Percentiles rank a stretch among this genome's conserved stretches.
phyloP scores from a whole-genome alignment of 2,113 vertebrate species.

The Hippolais icterina region DNA sequence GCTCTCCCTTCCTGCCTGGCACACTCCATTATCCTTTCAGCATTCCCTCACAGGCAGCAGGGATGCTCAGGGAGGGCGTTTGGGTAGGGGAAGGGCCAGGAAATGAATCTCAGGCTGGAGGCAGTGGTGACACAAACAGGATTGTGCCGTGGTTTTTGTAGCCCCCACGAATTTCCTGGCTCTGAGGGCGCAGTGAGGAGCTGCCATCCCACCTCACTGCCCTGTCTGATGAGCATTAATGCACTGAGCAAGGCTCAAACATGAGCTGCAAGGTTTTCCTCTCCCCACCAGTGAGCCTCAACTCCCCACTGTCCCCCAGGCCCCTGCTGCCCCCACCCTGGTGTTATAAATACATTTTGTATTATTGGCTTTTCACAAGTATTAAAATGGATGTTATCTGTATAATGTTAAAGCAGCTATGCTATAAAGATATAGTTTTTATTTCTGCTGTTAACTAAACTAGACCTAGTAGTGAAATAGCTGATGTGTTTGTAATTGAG shows the following conservation, averaged over 20 bases:
- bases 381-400: too few species aligned
- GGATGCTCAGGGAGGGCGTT: background rate
- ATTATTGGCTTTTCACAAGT: too few species aligned
- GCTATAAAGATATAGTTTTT: too few species aligned
- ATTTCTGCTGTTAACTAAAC: too few species aligned
- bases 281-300: background rate
- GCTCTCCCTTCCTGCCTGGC: background rate
- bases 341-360: background rate
- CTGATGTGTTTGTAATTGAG: too few species aligned
- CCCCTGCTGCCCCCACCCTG: rapidly evolving
- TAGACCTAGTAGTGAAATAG: too few species aligned
- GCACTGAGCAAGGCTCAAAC: background rate
- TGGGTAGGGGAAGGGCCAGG: background rate
- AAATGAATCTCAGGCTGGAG: background rate
- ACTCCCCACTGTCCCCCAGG: rapidly evolving
- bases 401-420: too few species aligned
- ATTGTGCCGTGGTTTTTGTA: rapidly evolving
- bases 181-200: background rate
- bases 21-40: background rate
- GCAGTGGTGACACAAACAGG: background rate
- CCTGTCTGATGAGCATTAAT: background rate
- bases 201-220: rapidly evolving
- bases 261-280: background rate
- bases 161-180: background rate
- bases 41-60: background rate